phyloP scores from a whole-genome alignment of 2,797 vertebrate species.

The Urocyon cinereoargenteus region DNA sequence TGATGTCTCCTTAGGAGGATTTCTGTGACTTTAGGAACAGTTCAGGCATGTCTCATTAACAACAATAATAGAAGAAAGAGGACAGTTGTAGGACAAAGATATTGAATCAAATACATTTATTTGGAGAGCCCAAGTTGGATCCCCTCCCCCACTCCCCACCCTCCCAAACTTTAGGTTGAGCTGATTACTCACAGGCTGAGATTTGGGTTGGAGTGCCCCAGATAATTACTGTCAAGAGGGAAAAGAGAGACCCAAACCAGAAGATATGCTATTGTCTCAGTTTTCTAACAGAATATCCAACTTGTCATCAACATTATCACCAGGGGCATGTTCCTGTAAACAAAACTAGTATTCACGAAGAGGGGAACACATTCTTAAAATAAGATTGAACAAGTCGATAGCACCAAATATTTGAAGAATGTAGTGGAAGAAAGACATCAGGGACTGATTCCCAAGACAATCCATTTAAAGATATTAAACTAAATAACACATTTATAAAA shows the following conservation, averaged over 20 bases:
- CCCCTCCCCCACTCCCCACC: neutral
- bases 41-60: neutral
- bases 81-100: neutral
- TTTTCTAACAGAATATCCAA: neutral
- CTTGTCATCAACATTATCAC: neutral
- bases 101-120: neutral
- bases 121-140: neutral
- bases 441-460: neutral
- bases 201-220: neutral
- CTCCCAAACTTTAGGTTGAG: neutral
- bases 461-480: neutral
- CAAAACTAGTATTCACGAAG: neutral
- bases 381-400: neutral
- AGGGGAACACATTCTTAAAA: neutral
- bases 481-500: neutral
- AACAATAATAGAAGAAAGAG: neutral
- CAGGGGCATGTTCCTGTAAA: neutral
- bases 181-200: neutral
- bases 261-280: neutral
- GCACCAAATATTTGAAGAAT: conserved; percentile 9
- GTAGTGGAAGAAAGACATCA: neutral
- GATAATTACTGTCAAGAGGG: neutral
- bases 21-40: neutral
- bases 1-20: neutral
- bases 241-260: neutral